These are phyloP conservation scores for Chaetodon trifasciatus DNA, from an alignment of 2,797 vertebrate species.

Conservation along the genomic window DNA sequence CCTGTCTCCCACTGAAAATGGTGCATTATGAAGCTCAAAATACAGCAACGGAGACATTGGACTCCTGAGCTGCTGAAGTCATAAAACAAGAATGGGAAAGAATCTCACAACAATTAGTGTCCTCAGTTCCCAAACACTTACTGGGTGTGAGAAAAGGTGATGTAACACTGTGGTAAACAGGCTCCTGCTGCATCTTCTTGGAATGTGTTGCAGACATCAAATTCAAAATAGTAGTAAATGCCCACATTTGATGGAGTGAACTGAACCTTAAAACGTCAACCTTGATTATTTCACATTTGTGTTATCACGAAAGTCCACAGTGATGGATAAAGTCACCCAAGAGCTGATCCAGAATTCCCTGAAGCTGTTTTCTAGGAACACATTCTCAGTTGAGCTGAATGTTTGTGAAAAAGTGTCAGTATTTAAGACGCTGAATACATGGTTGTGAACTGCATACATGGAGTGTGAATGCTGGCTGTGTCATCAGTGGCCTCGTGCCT, in stretches of 20 bases:
- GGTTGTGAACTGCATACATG: constrained; percentile 4
- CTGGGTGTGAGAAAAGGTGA: too few species aligned
- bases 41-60: too few species aligned
- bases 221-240: background rate
- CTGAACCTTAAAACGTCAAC: background rate
- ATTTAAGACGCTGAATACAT: constrained; percentile 18
- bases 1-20: too few species aligned
- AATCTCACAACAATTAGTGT: too few species aligned
- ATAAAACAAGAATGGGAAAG: too few species aligned
- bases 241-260: background rate
- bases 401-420: constrained; percentile 10
- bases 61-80: too few species aligned
- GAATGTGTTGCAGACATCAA: too few species aligned
- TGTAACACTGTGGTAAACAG: too few species aligned
- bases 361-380: constrained; percentile 16
- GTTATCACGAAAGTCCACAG: background rate
- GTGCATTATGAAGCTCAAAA: too few species aligned
- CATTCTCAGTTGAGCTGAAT: background rate
- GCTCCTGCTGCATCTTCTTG: background rate
- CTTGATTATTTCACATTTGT: background rate
- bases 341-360: background rate
- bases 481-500: constrained; percentile 54
- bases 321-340: background rate
- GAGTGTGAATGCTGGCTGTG: constrained; percentile 37
- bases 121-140: too few species aligned